Percentiles rank a stretch among this genome's conserved stretches.
Evolutionary conservation across 2,888 invertebrate genomes (phyloP).

Genomic region (Shargacucullia verbasci): DNA sequence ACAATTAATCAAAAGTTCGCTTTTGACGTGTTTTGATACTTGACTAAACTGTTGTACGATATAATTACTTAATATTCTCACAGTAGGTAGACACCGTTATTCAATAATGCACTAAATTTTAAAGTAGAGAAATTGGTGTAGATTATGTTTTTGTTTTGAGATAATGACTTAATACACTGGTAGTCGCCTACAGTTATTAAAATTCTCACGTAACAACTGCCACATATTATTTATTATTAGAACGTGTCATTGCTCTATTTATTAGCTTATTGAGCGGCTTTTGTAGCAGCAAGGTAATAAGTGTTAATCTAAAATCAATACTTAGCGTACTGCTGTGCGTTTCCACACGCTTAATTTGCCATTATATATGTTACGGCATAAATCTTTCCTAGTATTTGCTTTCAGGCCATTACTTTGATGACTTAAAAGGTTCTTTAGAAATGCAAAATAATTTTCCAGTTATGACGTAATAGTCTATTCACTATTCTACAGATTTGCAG

Average conservation of each 20-base stretch:
- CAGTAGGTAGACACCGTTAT: conserved; percentile 19
- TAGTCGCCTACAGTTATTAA: conserved; percentile 11
- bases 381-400: conserved; percentile 50
- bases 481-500: conserved; percentile 92
- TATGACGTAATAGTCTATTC: conserved; percentile 34
- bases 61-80: conserved; percentile 18
- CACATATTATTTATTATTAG: conserved; percentile 33
- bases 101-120: conserved; percentile 9
- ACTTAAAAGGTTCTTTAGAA: conserved; percentile 43
- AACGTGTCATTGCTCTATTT: conserved; percentile 50
- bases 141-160: conserved; percentile 5
- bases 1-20: conserved; percentile 33
- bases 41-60: conserved; percentile 16
- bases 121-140: conserved; percentile 11
- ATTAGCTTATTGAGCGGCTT: conserved; percentile 60
- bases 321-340: conserved; percentile 57
- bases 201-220: conserved; percentile 13
- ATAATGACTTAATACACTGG: conserved; percentile 14
- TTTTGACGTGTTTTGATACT: conserved; percentile 29
- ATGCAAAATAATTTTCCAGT: conserved; percentile 39
- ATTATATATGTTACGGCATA: conserved; percentile 65
- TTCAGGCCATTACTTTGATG: conserved; percentile 50
- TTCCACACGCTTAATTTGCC: conserved; percentile 70
- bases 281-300: conserved; percentile 65
- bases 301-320: conserved; percentile 80